These are phyloP conservation scores for Chaetoderma sp. DNA, from an alignment of 2,888 invertebrate species.

Conservation along the genomic window DNA sequence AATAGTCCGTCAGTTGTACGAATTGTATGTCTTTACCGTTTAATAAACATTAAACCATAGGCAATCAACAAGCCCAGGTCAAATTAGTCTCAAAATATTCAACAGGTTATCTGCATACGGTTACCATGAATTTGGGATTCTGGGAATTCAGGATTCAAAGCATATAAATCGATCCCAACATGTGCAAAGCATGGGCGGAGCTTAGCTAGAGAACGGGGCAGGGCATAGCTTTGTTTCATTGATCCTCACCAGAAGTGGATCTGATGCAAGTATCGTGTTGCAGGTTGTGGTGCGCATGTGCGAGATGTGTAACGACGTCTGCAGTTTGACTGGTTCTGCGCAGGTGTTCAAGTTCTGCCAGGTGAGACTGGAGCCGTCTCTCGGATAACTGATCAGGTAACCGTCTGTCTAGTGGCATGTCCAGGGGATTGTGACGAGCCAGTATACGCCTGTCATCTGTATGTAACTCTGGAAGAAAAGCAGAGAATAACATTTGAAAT, in stretches of 20 bases:
- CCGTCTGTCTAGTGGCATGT: constrained; percentile 67
- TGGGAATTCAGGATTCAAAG: too few relatives aligned
- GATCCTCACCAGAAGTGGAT: constrained; percentile 3
- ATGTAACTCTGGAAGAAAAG: constrained; percentile 46
- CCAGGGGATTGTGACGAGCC: constrained; percentile 51
- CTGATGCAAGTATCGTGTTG: constrained; percentile 24
- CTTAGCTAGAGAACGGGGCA: too few relatives aligned
- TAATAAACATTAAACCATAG: too few relatives aligned
- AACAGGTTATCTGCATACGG: too few relatives aligned
- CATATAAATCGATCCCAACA: too few relatives aligned
- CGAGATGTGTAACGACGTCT: constrained; percentile 11
- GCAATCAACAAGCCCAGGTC: too few relatives aligned
- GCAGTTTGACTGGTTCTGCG: constrained; percentile 73
- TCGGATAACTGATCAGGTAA: constrained; percentile 82
- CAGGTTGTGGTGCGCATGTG: constrained; percentile 3
- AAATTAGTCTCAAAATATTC: too few relatives aligned
- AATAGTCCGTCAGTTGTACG: too few relatives aligned
- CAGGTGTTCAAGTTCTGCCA: constrained; percentile 79
- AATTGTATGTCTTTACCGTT: too few relatives aligned
- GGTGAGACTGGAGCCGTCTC: constrained; percentile 77
- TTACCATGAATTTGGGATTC: too few relatives aligned
- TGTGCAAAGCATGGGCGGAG: too few relatives aligned
- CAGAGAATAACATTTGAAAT: background rate
- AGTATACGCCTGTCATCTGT: constrained; percentile 57
- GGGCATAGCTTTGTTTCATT: too few relatives aligned